A percentile compares a stretch with the other conserved stretches of the same genome.
Conservation (phyloP, 2,888 invertebrate species). For the Volucella bombylans region DNA sequence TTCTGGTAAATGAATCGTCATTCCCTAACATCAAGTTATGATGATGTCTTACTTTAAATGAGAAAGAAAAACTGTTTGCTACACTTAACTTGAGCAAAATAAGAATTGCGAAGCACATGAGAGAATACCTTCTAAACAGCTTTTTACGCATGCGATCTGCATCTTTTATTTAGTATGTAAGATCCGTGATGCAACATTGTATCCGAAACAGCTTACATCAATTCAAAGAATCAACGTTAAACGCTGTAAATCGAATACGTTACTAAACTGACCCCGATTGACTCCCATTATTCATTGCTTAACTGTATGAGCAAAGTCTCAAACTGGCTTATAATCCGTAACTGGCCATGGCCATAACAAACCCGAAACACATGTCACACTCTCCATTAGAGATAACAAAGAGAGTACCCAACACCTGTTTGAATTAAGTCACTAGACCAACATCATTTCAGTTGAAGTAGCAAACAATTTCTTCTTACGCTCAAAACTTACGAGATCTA, state of each 20-base stretch:
- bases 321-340: constrained; percentile 41
- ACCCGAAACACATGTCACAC: constrained; percentile 33
- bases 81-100: too few relatives aligned
- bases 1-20: constrained; percentile 8
- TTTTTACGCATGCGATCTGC: too few relatives aligned
- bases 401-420: constrained; percentile 28
- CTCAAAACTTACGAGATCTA: constrained; percentile 55
- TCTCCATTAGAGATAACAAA: constrained; percentile 1
- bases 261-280: constrained; percentile 34
- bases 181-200: too few relatives aligned
- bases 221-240: too few relatives aligned
- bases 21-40: not conserved
- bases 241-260: not conserved
- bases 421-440: not conserved
- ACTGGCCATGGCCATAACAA: constrained; percentile 44
- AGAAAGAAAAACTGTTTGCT: too few relatives aligned
- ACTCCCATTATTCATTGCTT: constrained; percentile 45
- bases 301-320: constrained; percentile 36
- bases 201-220: too few relatives aligned
- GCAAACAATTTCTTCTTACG: constrained; percentile 25
- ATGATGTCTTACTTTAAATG: not conserved
- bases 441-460: not conserved
- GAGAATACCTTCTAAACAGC: too few relatives aligned
- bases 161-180: too few relatives aligned
- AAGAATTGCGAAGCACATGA: too few relatives aligned